phyloP scores from a whole-genome alignment of 2,797 vertebrate species.

The Capromys pilorides region DNA sequence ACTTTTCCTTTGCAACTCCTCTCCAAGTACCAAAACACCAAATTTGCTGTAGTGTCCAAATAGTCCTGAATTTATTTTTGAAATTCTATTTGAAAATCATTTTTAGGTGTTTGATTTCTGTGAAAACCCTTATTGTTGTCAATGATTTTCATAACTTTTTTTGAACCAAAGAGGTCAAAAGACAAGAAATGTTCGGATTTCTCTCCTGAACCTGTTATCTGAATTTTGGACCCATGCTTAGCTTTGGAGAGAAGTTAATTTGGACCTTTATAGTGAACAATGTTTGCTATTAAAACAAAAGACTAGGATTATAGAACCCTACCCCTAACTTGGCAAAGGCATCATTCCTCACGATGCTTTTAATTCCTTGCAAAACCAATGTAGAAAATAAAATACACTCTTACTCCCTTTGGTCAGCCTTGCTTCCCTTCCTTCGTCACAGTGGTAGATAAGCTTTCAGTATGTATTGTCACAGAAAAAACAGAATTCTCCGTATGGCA shows the following conservation, averaged over 20 bases:
- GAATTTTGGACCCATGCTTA: constrained; percentile 55
- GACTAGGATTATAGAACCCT: constrained; percentile 32
- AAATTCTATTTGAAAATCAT: constrained; percentile 69
- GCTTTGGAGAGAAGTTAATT: constrained; percentile 52
- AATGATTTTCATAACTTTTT: constrained; percentile 55
- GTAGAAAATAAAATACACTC: constrained; percentile 28
- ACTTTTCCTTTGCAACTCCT: constrained; percentile 69
- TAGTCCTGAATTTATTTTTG: constrained; percentile 78
- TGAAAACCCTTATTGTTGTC: constrained; percentile 58
- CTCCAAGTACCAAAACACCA: constrained; percentile 72
- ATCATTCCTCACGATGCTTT: constrained; percentile 43
- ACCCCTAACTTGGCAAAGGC: background rate
- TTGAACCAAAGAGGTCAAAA: constrained; percentile 66
- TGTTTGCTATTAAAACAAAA: constrained; percentile 67
- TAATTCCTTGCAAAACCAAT: constrained; percentile 46
- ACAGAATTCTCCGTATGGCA: background rate
- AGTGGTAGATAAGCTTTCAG: constrained; percentile 44
- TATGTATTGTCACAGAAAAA: constrained; percentile 46
- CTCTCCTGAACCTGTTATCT: constrained; percentile 6
- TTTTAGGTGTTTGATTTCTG: constrained; percentile 68
- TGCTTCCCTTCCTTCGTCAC: background rate
- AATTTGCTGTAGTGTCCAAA: constrained; percentile 59
- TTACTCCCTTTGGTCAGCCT: background rate
- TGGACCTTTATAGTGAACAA: constrained; percentile 53
- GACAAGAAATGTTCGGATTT: constrained; percentile 55